phyloP scores from a whole-genome alignment of 2,797 vertebrate species.

The Lepilemur ruficaudatus region DNA sequence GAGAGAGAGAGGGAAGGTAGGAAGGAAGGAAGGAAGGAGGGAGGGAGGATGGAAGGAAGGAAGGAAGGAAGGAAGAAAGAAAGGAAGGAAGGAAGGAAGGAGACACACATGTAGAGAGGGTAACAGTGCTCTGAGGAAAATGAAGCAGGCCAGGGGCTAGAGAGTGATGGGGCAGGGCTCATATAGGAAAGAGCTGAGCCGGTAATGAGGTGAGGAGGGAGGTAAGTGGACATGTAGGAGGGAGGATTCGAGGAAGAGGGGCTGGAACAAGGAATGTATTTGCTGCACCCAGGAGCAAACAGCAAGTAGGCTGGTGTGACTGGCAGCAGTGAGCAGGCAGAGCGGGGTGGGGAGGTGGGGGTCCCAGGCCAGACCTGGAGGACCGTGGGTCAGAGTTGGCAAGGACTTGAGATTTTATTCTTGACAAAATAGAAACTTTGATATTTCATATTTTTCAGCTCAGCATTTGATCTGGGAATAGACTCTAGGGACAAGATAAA shows the following conservation, averaged over 20 bases:
- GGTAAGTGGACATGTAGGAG: neutral
- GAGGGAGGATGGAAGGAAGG: too few species aligned
- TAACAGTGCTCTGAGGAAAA: neutral
- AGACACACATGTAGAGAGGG: neutral
- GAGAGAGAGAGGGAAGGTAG: too few species aligned
- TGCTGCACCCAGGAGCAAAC: neutral
- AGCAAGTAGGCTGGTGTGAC: neutral
- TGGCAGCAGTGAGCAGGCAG: neutral
- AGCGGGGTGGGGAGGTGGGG: too few species aligned
- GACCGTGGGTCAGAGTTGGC: neutral
- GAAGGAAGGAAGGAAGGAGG: too few species aligned
- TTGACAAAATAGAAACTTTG: neutral
- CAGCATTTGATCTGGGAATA: neutral
- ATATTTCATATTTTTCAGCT: neutral
- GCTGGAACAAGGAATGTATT: neutral
- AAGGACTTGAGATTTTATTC: neutral
- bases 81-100: too few species aligned
- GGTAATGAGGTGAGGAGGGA: neutral
- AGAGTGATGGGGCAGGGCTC: neutral
- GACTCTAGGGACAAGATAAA: neutral
- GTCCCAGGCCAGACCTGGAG: neutral
- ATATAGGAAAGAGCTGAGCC: neutral
- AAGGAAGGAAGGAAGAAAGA: too few species aligned
- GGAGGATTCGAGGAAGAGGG: neutral
- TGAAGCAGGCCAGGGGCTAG: neutral